phyloP scores from a whole-genome alignment of 30 jellyfish, hydroid and myxozoan species.

The Catostylus mosaicus region DNA sequence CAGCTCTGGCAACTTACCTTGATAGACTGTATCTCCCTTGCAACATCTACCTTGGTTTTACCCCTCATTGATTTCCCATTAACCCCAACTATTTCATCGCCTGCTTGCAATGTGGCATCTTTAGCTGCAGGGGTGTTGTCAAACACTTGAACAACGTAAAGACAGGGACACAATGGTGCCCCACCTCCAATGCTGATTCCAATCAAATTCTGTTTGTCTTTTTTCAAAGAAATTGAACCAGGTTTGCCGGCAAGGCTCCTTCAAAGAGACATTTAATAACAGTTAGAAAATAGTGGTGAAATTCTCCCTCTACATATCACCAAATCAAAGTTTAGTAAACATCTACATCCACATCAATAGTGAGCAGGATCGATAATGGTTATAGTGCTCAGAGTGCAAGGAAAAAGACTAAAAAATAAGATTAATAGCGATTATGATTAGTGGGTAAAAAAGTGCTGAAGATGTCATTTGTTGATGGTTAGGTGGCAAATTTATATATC shows the following conservation, averaged over 20 bases:
- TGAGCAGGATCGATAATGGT: too few relatives aligned
- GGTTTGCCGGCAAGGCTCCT: constrained; percentile 98
- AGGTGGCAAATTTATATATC: too few relatives aligned
- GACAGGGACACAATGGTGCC: constrained; percentile 98
- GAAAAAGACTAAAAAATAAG: too few relatives aligned
- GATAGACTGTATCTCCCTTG: constrained; percentile 92
- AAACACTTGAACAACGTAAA: constrained; percentile 95
- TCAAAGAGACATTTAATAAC: not conserved
- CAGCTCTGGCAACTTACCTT: too few relatives aligned
- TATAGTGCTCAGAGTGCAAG: too few relatives aligned
- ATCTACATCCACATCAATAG: too few relatives aligned
- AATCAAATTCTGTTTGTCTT: constrained; percentile 91
- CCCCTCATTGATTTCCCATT: constrained; percentile 97
- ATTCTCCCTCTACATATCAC: too few relatives aligned
- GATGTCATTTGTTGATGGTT: too few relatives aligned
- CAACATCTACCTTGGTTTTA: constrained; percentile 95
- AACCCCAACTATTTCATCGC: constrained; percentile 98
- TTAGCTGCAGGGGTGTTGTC: constrained; percentile 98
- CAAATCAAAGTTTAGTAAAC: too few relatives aligned
- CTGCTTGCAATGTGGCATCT: constrained; percentile 98
- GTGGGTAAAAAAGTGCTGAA: too few relatives aligned
- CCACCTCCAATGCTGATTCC: constrained; percentile 99
- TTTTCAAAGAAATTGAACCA: constrained; percentile 82
- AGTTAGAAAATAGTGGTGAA: not conserved
- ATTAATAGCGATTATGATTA: too few relatives aligned